Base-by-base conservation (phyloP, 53 echinoderm and acorn worm genomes). In the Paracentrotus lividus region DNA sequence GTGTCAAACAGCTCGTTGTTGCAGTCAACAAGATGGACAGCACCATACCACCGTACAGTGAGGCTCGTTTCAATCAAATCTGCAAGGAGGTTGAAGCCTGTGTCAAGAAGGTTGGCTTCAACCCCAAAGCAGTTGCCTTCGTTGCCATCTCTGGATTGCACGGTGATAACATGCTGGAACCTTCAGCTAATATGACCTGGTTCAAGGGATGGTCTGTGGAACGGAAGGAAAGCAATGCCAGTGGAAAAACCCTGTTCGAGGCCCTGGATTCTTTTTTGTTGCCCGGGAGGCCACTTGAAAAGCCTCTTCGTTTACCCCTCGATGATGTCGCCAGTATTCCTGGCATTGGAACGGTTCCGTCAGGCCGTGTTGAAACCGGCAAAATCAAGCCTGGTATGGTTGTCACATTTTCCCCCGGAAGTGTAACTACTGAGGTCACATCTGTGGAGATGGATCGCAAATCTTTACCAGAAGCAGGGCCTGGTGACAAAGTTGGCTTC, bases 61-160 rank as follows among this genome's bases (percentile, higher is more conserved):
- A 97, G 86, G 45, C 93, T 1, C 92, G 97, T 57, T 97, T 96
- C 92, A 72, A 54, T 9, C 96, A 97, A 84, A 97, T 97, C 87
- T 45, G 47, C 26, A 97, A 96, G 91, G 97, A 97, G 84, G 97
- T 97, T 14, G 21, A 75, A 2, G 20, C 21, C 21, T 97, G 92
- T 92, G 89, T 96, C 94, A 97, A 97, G 95, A 97, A 97, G 90
- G 94, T 97, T 36, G 97, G 97, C 55, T 97, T 95, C 96, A 96
- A 95, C 77, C 95, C 96, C n/a, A 96, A 96, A 49, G 65, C 93
- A 1, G 96, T 97, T 24, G 86, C 95, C 21, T 97, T 95, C 51
- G 92, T 96, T 13, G 96, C 97, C 29, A 96, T 97, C 42, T 97
- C 97, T 91, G 97, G 97, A 33, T 93, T 58, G 78, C 15, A 77